Conservation (phyloP, 2,888 invertebrate genomes). For the Acronicta leporina region DNA sequence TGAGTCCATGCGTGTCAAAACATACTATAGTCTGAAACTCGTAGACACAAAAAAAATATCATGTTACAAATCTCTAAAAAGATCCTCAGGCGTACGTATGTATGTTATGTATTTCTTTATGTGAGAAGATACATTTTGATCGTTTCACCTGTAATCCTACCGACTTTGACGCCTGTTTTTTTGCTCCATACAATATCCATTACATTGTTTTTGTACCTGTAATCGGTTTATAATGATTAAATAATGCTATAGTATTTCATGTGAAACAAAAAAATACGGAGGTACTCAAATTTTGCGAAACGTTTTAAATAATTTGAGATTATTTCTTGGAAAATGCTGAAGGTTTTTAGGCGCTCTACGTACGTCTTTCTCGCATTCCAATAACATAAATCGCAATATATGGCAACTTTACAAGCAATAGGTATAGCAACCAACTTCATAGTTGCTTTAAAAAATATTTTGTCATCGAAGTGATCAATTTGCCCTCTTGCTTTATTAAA, state of each 20-base stretch:
- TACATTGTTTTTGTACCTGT: conserved; percentile 50
- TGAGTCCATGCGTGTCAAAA: too few species aligned
- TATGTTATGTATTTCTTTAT: conserved; percentile 4
- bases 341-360: neutral
- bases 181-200: conserved; percentile 36
- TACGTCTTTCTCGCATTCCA: too few species aligned
- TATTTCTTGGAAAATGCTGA: neutral
- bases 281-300: conserved; percentile 25
- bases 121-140: conserved; percentile 21
- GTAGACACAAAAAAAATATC: conserved; percentile 6
- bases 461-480: too few species aligned
- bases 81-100: conserved; percentile 26
- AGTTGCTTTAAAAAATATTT: too few species aligned
- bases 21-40: too few species aligned
- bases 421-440: too few species aligned
- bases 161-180: conserved; percentile 28
- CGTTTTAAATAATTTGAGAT: conserved; percentile 22
- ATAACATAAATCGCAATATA: too few species aligned
- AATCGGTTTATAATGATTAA: conserved; percentile 57
- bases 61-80: conserved; percentile 1
- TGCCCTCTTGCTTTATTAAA: conserved; percentile 27
- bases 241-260: conserved; percentile 52
- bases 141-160: conserved; percentile 34
- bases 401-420: too few species aligned
- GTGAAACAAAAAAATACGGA: conserved; percentile 27